A percentile compares a stretch with the other conserved stretches of the same genome.
phyloP scores from a whole-genome alignment of 1,140 invertebrate species.

The Mactra quadrangularis region DNA sequence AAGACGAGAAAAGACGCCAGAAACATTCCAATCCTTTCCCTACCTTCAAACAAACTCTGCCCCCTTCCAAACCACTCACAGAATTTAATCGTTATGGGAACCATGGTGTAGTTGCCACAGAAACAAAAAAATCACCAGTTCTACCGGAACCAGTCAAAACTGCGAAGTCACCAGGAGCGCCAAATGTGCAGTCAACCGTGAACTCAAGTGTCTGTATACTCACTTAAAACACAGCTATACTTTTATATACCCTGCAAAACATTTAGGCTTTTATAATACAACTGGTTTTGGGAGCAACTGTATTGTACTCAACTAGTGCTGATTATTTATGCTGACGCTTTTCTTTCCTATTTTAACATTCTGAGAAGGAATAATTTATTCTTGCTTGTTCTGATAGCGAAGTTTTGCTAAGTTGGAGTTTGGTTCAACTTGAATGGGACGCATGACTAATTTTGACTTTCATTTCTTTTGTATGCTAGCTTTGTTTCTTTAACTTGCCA shows the following conservation, averaged over 20 bases:
- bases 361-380: background rate
- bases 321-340: slow-evolving; percentile 13
- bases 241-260: background rate
- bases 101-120: slow-evolving; percentile 62
- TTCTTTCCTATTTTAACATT: background rate
- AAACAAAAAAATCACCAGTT: slow-evolving; percentile 27
- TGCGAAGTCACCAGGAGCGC: background rate
- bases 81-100: slow-evolving; percentile 74
- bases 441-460: too few species aligned
- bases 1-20: slow-evolving; percentile 56
- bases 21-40: slow-evolving; percentile 21
- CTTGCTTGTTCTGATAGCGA: background rate
- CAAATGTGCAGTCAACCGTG: slow-evolving; percentile 16
- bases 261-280: background rate
- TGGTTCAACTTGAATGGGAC: background rate
- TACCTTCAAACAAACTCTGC: slow-evolving; percentile 1
- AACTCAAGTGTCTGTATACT: slow-evolving; percentile 68
- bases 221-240: slow-evolving; percentile 12
- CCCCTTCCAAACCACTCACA: slow-evolving; percentile 41
- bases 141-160: background rate
- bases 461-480: too few species aligned
- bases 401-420: background rate
- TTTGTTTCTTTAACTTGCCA: background rate
- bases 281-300: slow-evolving; percentile 20
- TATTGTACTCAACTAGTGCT: background rate